Percentiles rank a stretch among this genome's conserved stretches.
Conservation (phyloP, 1,140 invertebrate species). For the Musca vetustissima region DNA sequence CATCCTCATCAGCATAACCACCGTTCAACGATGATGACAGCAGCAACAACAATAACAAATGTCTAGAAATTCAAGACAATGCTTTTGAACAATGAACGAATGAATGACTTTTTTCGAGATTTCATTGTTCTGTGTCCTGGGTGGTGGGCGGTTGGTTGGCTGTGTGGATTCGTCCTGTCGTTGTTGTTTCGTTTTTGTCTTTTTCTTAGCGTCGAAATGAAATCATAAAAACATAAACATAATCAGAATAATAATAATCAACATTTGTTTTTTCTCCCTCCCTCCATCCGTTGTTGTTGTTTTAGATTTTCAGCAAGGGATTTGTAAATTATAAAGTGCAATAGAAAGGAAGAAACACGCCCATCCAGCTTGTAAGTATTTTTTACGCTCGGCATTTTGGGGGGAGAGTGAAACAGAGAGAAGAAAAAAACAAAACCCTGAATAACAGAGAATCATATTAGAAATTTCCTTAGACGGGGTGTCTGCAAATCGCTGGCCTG, state of each 20-base stretch:
- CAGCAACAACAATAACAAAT: constrained; percentile 5
- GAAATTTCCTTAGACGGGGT: too few relatives aligned
- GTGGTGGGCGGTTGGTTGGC: not conserved
- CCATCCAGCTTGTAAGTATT: too few relatives aligned
- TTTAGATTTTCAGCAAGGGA: constrained; percentile 24
- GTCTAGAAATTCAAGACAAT: constrained; percentile 26
- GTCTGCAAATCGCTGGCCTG: too few relatives aligned
- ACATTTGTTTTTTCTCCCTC: not conserved
- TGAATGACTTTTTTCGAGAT: constrained; percentile 14
- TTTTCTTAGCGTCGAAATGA: constrained; percentile 31
- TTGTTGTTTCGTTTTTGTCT: constrained; percentile 26
- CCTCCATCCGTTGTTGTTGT: constrained; percentile 3
- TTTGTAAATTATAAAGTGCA: not conserved
- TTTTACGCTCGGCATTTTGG: too few relatives aligned
- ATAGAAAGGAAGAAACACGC: too few relatives aligned
- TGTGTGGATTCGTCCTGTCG: not conserved
- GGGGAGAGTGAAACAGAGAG: too few relatives aligned
- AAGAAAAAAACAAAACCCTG: too few relatives aligned
- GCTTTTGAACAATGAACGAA: constrained; percentile 24
- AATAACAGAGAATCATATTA: too few relatives aligned
- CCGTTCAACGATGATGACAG: not conserved
- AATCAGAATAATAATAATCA: constrained; percentile 20
- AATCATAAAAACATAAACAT: constrained; percentile 28
- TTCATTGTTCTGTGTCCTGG: constrained; percentile 4
- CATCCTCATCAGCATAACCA: not conserved